Evolutionary conservation across 2,113 vertebrate genomes (phyloP), one percentile per base, ranked within the genome.

Genomic region (Pseudois nayaur): DNA sequence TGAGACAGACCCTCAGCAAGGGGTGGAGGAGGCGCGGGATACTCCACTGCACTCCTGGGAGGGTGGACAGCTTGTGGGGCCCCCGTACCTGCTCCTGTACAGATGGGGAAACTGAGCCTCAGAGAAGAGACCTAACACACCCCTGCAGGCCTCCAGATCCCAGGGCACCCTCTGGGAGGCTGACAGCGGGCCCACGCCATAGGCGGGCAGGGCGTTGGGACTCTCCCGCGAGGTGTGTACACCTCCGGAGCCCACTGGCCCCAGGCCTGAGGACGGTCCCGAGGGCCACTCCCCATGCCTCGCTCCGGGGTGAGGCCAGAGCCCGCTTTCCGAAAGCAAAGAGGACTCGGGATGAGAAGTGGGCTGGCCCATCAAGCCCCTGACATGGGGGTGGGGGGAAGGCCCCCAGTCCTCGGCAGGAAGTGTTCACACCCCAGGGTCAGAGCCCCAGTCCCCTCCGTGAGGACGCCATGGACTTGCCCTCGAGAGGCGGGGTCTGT

Each of bases 121-220:
- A 78, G 62, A 87, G 89, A 57, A 60, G 21, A 60, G 31, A 43
- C 31, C 25, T 21, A 5, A 45, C 52, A 48, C 60, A 50, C 8
- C 21, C 27, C 10, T 0, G 0, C 10, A 85, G 52, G 67, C 67
- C 74, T 86, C 19, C 10, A 78, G 89, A n/a, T 6, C 43, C 23
- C 0, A 6, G 43, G 8, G 62, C 2, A 0, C 16, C 23, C 23
- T 31, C 21, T 0, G 0, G 17, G 64, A 33, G 88, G 19, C 4
- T 43, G 21, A 36, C 59, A 33, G 17, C 0, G 2, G 60, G 36
- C 45, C 31, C 48, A 2, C 27, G 33, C 45, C 88, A 25, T 3
- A 64, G n/a, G 29, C 27, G 27, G 25, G 40, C 2, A 31, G 52
- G n/a, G 27, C 4, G 8, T 9, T 12, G 5, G 25, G 43, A 43